Base-by-base conservation (phyloP, 2,888 invertebrate genomes). In the Barypeithes pellucidus region DNA sequence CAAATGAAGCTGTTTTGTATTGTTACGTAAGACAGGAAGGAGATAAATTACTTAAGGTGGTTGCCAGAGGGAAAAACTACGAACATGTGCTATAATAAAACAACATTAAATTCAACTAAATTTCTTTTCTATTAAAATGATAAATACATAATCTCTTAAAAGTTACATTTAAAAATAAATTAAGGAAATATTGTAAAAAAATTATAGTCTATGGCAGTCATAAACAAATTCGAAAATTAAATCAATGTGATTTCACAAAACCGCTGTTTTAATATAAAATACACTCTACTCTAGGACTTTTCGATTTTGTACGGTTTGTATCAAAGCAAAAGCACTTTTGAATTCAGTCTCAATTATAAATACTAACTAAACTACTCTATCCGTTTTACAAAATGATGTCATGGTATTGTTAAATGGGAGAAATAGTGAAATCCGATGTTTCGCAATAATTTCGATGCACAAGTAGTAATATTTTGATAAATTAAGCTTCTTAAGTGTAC, bases 221-320 rank as follows among this genome's bases (percentile, higher is more conserved):
- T 22, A 47, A 36, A 43, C 33, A 20, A 45, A 36, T 54, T 71
- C 45, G 45, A 57, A 59, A 18, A 45, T 47, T 36, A 70, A 79
- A 79, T 79, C 79, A 79, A 79, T 79, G 73, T 79, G 79, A 79
- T 79, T 77, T 75, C 68, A 77, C 75, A 16, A 45, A 52, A 36
- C 14, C 54, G 45, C 24, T 68, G 59, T 78, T 78, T 79, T 79
- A 78, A 79, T 77, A 78, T 78, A 79, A 78, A 79, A 79, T 78
- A 78, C 75, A 72, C 14, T n/a, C n/a, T 39, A 20, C 7, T 66
- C 16, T 52, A 50, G 11, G 50, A n/a, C 33, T 62, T 29, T 22
- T 65, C 29, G 24, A 29, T 50, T 66, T 57, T 66, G 54, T 57
- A 66, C 57, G 24, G 36, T 66, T 66, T 66, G 54, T 57, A 66